phyloP scores from a whole-genome alignment of 64 coral and sea anemone genomes.

The Acropora tenuis region DNA sequence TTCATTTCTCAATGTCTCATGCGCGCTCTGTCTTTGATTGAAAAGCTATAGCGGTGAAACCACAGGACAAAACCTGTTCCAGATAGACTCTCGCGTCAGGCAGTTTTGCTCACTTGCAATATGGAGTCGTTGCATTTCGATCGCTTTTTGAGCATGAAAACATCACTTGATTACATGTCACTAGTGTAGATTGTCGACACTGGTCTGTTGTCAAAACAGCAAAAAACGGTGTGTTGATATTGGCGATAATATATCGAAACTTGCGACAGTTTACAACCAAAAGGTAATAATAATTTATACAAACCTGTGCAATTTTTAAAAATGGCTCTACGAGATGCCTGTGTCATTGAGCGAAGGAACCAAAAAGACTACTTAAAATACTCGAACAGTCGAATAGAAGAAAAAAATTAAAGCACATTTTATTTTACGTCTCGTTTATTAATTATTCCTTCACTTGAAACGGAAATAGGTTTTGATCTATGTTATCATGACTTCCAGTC shows the following conservation, averaged over 20 bases:
- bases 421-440: neutral
- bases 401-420: neutral
- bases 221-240: neutral
- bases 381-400: neutral
- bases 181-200: no score
- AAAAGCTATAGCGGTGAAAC: neutral
- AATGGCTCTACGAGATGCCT: neutral
- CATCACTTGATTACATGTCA: no score
- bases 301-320: neutral
- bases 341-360: neutral
- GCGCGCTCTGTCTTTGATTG: neutral
- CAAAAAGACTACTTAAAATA: neutral
- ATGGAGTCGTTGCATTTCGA: neutral
- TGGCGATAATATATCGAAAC: neutral
- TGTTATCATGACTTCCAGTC: neutral
- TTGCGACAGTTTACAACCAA: neutral
- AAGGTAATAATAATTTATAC: neutral
- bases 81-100: neutral
- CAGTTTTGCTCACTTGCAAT: slow-evolving; percentile 1
- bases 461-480: slow-evolving; percentile 1
- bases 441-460: neutral
- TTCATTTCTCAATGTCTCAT: no score
- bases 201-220: neutral
- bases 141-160: neutral
- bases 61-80: neutral